Conservation (phyloP, 1,140 invertebrate species). For the Drosophila lini region DNA sequence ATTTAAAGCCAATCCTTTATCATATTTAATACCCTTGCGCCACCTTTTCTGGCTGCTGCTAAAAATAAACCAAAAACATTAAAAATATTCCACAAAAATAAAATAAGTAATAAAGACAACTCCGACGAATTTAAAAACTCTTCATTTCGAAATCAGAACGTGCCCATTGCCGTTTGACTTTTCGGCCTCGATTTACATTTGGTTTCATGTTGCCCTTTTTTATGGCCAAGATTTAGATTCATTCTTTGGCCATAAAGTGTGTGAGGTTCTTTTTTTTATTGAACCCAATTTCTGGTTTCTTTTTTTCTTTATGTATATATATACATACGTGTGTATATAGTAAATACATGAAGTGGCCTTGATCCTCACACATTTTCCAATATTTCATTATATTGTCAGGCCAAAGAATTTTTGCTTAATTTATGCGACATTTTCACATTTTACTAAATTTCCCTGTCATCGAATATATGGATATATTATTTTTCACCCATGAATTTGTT, state of each 20-base stretch:
- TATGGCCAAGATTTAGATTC: conserved; percentile 44
- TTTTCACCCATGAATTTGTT: conserved; percentile 37
- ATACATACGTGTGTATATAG: neutral
- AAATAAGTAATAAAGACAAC: conserved; percentile 3
- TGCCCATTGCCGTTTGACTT: conserved; percentile 31
- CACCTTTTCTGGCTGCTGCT: neutral
- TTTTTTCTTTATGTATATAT: conserved; percentile 17
- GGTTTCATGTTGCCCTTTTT: conserved; percentile 45
- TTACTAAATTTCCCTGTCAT: conserved; percentile 29
- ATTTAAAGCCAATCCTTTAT: no score
- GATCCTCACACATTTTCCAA: conserved; percentile 2
- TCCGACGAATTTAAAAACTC: conserved; percentile 34
- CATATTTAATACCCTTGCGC: neutral
- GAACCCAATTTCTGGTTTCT: conserved; percentile 59
- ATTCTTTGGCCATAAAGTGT: conserved; percentile 53
- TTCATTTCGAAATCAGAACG: conserved; percentile 56
- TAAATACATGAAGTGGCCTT: conserved; percentile 13
- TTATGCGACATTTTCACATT: conserved; percentile 28
- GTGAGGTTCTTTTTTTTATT: conserved; percentile 46
- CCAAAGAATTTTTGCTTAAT: conserved; percentile 18
- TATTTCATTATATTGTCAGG: conserved; percentile 17
- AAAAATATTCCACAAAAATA: conserved; percentile 7
- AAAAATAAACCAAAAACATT: neutral
- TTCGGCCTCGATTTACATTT: conserved; percentile 43
- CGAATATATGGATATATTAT: neutral